These are phyloP conservation scores for Darevskia mixta DNA, from an alignment of 2,797 vertebrate genomes.

Conservation along the genomic window DNA sequence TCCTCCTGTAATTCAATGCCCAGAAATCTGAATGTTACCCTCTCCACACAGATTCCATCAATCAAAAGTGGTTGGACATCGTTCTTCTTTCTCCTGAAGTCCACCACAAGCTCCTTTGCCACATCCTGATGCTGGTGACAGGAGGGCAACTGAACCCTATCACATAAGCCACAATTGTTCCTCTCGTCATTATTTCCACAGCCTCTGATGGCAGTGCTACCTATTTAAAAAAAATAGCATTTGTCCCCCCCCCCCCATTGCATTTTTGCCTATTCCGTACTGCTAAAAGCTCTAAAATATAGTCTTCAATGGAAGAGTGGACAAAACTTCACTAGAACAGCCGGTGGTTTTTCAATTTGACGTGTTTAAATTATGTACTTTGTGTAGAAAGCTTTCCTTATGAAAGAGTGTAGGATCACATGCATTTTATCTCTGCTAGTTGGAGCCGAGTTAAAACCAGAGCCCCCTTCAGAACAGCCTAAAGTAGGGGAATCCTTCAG, in stretches of 20 bases:
- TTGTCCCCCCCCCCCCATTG: background rate
- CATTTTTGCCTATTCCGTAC: background rate
- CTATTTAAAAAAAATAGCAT: background rate
- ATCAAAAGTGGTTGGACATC: too few species aligned
- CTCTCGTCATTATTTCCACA: background rate
- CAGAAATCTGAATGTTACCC: too few species aligned
- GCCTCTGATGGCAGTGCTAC: background rate
- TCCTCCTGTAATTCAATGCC: too few species aligned
- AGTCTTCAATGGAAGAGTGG: background rate
- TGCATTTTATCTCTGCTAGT: fast-evolving
- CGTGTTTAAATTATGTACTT: background rate
- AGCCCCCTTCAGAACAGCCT: fast-evolving
- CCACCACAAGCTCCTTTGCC: too few species aligned
- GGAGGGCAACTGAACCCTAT: too few species aligned
- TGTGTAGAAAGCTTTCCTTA: background rate
- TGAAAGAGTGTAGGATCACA: fast-evolving
- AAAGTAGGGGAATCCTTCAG: background rate
- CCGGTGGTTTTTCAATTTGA: background rate
- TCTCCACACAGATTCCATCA: too few species aligned
- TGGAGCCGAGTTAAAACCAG: background rate
- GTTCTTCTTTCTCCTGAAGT: too few species aligned
- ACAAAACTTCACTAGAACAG: background rate
- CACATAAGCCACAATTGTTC: too few species aligned
- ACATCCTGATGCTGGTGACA: too few species aligned
- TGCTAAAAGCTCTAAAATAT: background rate